These are phyloP conservation scores for Vanessa tameamea DNA, from an alignment of 1,140 invertebrate genomes.

Conservation along the genomic window DNA sequence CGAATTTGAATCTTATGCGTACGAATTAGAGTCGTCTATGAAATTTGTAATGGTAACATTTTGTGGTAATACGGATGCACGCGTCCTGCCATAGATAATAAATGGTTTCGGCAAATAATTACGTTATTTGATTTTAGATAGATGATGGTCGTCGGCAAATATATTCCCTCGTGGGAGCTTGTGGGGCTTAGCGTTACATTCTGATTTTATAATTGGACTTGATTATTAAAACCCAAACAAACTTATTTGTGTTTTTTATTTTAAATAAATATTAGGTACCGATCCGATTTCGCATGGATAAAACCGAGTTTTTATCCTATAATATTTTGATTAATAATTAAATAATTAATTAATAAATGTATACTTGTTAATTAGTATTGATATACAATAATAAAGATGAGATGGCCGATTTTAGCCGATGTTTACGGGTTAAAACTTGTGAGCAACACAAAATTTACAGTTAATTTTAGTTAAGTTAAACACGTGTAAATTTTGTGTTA, in stretches of 20 bases:
- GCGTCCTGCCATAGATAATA: slow-evolving; percentile 72
- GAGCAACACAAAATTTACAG: too few relatives aligned
- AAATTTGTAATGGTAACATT: slow-evolving; percentile 5
- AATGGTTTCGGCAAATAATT: slow-evolving; percentile 79
- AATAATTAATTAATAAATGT: too few relatives aligned
- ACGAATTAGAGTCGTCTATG: slow-evolving; percentile 11
- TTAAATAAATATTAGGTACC: too few relatives aligned
- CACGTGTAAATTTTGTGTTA: too few relatives aligned
- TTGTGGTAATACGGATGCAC: slow-evolving; percentile 51
- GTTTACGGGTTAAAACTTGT: too few relatives aligned
- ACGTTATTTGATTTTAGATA: slow-evolving; percentile 77
- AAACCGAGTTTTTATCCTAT: too few relatives aligned
- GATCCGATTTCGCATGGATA: too few relatives aligned
- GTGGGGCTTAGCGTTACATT: slow-evolving; percentile 42
- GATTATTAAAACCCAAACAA: slow-evolving; percentile 6
- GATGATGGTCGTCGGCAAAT: slow-evolving; percentile 74
- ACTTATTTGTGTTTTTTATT: background rate
- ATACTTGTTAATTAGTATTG: too few relatives aligned
- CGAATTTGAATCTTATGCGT: slow-evolving; percentile 34
- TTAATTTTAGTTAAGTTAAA: too few relatives aligned
- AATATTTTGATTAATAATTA: too few relatives aligned
- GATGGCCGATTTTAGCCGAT: too few relatives aligned
- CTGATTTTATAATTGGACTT: slow-evolving; percentile 37
- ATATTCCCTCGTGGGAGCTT: slow-evolving; percentile 68
- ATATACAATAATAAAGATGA: too few relatives aligned